These are phyloP conservation scores for Bos indicus DNA, from an alignment of 2,113 vertebrate genomes.

Conservation along the genomic window DNA sequence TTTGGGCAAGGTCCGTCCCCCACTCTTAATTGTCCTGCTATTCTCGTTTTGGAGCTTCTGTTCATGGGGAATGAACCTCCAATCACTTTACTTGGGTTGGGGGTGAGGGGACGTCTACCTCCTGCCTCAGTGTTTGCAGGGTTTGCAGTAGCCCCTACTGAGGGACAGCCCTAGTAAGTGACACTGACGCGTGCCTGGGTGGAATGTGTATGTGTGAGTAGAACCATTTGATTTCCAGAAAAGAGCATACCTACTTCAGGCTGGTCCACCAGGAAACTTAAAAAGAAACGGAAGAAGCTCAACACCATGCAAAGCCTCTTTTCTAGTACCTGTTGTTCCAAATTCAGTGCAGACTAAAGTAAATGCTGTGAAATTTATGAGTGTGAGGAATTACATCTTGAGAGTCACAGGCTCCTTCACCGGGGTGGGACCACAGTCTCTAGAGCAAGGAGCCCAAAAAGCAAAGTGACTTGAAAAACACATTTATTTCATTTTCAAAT, in stretches of 20 bases:
- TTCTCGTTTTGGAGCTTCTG: neutral
- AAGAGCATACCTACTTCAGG: neutral
- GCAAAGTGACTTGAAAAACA: slow-evolving; percentile 73
- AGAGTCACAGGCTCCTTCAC: slow-evolving; percentile 37
- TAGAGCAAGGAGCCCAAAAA: slow-evolving; percentile 67
- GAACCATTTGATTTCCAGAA: neutral
- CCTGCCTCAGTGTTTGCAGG: neutral
- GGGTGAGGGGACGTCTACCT: neutral
- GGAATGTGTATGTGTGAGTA: no score
- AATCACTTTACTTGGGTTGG: neutral
- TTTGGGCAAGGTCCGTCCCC: neutral
- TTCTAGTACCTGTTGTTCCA: slow-evolving; percentile 68
- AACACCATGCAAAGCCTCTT: slow-evolving; percentile 40
- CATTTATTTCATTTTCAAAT: slow-evolving; percentile 73
- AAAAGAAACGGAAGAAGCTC: slow-evolving; percentile 11
- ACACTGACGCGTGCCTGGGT: neutral
- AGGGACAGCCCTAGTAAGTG: neutral
- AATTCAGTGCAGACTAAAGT: slow-evolving; percentile 66
- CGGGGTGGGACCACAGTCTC: slow-evolving; percentile 26
- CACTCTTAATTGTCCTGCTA: neutral
- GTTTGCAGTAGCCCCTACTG: no score
- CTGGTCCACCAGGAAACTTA: slow-evolving; percentile 21
- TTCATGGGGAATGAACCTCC: neutral
- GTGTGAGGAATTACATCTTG: slow-evolving; percentile 72
- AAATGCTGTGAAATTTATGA: slow-evolving; percentile 76